A percentile compares a stretch with the other conserved stretches of the same genome.
Evolutionary conservation across 2,113 vertebrate species (phyloP).

Genomic region (Vidua macroura): DNA sequence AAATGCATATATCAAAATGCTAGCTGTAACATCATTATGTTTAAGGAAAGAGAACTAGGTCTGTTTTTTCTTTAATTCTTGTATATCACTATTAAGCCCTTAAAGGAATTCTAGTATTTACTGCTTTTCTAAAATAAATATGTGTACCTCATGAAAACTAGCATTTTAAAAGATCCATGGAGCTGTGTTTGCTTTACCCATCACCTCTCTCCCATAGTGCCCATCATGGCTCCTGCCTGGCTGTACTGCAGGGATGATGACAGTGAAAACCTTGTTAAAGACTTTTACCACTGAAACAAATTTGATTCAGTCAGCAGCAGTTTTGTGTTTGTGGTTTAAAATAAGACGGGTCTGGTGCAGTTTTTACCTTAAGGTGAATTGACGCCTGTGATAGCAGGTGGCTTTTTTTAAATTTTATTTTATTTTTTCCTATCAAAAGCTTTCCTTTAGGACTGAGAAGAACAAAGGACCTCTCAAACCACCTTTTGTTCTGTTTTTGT

Average conservation of each 20-base stretch:
- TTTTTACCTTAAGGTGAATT: not conserved
- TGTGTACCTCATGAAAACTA: not conserved
- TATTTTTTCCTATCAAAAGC: not conserved
- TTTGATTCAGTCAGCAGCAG: not conserved
- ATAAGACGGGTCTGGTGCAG: not conserved
- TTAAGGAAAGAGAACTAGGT: not conserved
- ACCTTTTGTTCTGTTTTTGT: not conserved
- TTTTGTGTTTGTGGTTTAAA: not conserved
- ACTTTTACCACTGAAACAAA: not conserved
- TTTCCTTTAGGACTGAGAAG: constrained; percentile 1
- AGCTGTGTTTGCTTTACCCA: not conserved
- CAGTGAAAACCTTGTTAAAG: not conserved
- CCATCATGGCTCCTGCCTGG: not conserved
- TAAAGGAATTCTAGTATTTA: not conserved
- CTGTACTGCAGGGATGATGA: not conserved
- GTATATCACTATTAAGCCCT: not conserved
- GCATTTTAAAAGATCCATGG: not conserved
- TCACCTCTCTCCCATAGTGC: not conserved
- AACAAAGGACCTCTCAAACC: constrained; percentile 2
- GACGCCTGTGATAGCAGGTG: not conserved
- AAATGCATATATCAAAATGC: not conserved
- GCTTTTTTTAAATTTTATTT: no score
- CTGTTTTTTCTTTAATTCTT: not conserved
- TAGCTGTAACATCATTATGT: not conserved
- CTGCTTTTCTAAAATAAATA: not conserved